Percentiles rank a stretch among this genome's conserved stretches.
Conservation (phyloP, 2,888 invertebrate genomes). For the Hoplodrina ambigua region DNA sequence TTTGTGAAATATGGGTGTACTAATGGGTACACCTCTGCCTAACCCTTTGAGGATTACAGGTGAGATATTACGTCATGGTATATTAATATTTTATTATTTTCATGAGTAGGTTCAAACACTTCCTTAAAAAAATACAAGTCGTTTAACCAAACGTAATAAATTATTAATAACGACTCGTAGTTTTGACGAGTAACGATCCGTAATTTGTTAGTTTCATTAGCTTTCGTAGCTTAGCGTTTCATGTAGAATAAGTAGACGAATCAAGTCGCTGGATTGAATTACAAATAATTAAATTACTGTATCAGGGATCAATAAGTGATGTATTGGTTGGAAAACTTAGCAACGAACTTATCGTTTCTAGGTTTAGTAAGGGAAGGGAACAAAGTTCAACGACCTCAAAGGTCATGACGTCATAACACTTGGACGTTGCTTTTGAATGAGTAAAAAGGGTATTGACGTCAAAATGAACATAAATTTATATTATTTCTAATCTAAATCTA, state of each 20-base stretch:
- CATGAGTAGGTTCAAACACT: no score
- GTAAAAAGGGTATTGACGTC: no score
- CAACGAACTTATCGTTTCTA: no score
- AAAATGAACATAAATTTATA: no score
- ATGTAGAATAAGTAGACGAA: constrained; percentile 38
- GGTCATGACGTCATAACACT: not conserved
- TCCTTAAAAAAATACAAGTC: no score
- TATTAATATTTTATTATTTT: no score
- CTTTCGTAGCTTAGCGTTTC: constrained; percentile 28
- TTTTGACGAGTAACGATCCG: not conserved
- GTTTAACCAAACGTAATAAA: not conserved
- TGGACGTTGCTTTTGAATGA: not conserved
- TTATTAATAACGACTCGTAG: not conserved
- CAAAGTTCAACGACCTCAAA: constrained; percentile 3
- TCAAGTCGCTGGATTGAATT: constrained; percentile 42
- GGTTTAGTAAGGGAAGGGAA: constrained; percentile 17
- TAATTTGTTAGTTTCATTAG: not conserved
- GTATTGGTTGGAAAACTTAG: constrained; percentile 43
- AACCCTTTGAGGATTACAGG: no score
- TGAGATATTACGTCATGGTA: no score
- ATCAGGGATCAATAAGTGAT: constrained; percentile 47
- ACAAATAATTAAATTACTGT: constrained; percentile 52
- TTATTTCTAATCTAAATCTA: no score
- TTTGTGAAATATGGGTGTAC: no score
- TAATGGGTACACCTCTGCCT: no score